phyloP scores from a whole-genome alignment of 2,888 invertebrate genomes.

The Macroteleia sp. region DNA sequence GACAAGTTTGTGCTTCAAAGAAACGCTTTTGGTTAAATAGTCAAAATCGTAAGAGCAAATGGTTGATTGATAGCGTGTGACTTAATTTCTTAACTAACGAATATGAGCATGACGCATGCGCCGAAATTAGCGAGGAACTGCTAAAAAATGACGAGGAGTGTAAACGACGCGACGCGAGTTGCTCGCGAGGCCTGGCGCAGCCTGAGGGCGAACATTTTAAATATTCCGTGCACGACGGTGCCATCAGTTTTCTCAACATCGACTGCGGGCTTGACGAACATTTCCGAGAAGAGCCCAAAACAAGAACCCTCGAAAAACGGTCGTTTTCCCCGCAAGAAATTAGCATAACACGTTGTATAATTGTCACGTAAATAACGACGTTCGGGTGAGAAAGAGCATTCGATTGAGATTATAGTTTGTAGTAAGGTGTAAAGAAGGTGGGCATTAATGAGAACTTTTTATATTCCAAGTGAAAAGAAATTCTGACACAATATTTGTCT shows the following conservation, averaged over 20 bases:
- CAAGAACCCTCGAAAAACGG: conserved; percentile 34
- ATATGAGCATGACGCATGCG: conserved; percentile 45
- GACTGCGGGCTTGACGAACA: conserved; percentile 45
- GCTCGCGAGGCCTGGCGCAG: conserved; percentile 11
- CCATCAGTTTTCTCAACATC: conserved; percentile 50
- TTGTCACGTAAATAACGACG: conserved; percentile 57
- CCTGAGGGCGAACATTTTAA: conserved; percentile 41
- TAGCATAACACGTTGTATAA: conserved; percentile 62
- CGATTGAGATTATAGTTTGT: conserved; percentile 29
- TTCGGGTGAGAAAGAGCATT: conserved; percentile 46
- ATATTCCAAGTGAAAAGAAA: not conserved
- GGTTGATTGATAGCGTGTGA: conserved; percentile 18
- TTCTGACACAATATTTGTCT: too few relatives aligned
- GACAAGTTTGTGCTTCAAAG: not conserved
- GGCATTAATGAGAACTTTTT: conserved; percentile 4
- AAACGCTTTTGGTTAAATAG: not conserved
- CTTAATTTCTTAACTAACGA: conserved; percentile 42
- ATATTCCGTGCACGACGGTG: conserved; percentile 50
- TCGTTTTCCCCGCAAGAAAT: conserved; percentile 30
- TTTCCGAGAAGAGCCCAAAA: conserved; percentile 58
- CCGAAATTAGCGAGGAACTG: conserved; percentile 40
- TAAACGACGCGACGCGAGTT: conserved; percentile 19
- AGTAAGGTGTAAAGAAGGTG: conserved; percentile 3
- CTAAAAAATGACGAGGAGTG: conserved; percentile 37
- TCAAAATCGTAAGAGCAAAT: not conserved